Base-by-base conservation (phyloP, 1,140 invertebrate species). In the Venustaconcha ellipsiformis region DNA sequence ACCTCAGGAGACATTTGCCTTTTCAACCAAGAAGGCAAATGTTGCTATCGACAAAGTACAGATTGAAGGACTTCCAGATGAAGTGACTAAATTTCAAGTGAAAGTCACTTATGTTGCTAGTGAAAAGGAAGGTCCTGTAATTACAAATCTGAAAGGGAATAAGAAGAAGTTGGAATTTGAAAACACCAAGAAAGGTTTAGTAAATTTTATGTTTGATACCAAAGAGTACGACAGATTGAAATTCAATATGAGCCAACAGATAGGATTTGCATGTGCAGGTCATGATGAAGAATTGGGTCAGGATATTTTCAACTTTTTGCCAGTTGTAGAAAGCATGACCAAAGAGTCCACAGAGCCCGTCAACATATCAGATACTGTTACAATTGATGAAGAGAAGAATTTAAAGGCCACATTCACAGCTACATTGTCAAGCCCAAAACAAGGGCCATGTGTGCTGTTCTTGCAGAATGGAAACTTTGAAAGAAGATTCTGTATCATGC, bases 401-500 rank as follows among this genome's bases (percentile, higher is more conserved):
- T 58, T 81, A 30, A 79, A 76, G 37, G 72, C 78, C 13, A 78
- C 67, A 37, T 78, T 83, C 55, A 76, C 70, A 20, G 82, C 79
- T 12, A 76, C 59, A 37, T 69, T 83, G 30, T 70, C 79, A 17
- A 67, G 81, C n/a, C 79, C 83, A 11, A 76, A 78, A 60, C 79
- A 82, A 12, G 86, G 86, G 20, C 82, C 82, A 5, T 86, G 79
- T 59, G 65, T 81, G 57, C 68, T 83, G 14, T 83, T 81, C 60
- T 20, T 83, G 67, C 78, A 80, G n/a, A 76, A 80, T 55, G 82
- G 82, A 55, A 83, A 78, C 68, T 84, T 59, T 80, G 84, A 82
- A 58, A 79, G 70, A n/a, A 70, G 74, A 30, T 79, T 80, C 37
- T 88, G 84, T 77, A 85, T 87, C 17, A 88, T 90, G 83, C 89